Percentiles rank a stretch among this genome's conserved stretches.
Evolutionary conservation across 2,113 vertebrate genomes (phyloP).

Genomic region (Ailurus styani): DNA sequence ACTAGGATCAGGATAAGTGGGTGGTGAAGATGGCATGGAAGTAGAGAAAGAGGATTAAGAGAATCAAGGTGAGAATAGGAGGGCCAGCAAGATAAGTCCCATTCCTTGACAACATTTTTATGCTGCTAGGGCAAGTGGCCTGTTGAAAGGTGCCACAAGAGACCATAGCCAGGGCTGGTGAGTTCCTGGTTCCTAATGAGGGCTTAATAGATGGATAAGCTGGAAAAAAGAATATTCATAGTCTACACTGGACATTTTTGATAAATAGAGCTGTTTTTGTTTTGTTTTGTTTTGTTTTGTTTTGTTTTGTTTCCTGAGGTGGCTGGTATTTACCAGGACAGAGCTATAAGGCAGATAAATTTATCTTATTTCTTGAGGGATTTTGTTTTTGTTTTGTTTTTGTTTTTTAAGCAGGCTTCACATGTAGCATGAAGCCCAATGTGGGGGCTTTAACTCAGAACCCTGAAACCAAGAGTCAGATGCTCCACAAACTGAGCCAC

Average conservation of each 20-base stretch:
- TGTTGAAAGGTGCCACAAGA: neutral
- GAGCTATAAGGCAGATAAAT: neutral
- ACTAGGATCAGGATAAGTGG: too few species aligned
- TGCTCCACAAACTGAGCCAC: neutral
- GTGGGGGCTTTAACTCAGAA: neutral
- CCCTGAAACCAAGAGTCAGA: neutral
- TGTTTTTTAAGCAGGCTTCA: neutral
- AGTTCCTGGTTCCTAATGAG: too few species aligned
- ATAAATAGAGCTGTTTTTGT: neutral
- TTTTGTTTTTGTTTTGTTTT: neutral
- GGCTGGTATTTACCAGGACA: neutral
- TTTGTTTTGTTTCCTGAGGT: neutral
- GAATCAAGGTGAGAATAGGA: neutral
- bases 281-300: neutral
- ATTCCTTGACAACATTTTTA: neutral
- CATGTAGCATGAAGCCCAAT: neutral
- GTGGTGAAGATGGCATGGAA: too few species aligned
- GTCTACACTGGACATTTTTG: neutral
- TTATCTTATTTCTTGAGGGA: neutral
- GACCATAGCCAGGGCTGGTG: neutral
- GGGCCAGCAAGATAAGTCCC: rapidly evolving
- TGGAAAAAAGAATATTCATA: neutral
- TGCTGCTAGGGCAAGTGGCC: neutral
- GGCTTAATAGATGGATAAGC: too few species aligned
- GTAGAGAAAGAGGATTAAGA: neutral